phyloP scores from a whole-genome alignment of 2,888 invertebrate genomes.

The Myopa tessellatipennis region DNA sequence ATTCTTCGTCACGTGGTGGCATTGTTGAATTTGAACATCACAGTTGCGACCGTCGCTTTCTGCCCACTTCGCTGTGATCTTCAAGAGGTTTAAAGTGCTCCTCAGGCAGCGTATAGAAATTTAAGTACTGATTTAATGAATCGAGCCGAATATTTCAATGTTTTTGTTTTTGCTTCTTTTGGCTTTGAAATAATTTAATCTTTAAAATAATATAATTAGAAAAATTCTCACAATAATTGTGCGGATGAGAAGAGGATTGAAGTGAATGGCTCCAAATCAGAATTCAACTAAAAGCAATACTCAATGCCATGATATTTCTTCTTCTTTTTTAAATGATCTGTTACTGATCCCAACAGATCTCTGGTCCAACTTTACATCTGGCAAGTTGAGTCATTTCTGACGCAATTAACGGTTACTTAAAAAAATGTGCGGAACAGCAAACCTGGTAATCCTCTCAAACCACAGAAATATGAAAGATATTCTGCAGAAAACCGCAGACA shows the following conservation, averaged over 20 bases:
- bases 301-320: too few relatives aligned
- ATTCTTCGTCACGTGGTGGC: slow-evolving; percentile 3
- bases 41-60: background rate
- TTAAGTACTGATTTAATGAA: background rate
- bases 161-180: too few relatives aligned
- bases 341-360: too few relatives aligned
- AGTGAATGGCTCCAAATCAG: background rate
- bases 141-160: background rate
- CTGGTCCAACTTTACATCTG: too few relatives aligned
- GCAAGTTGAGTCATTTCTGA: too few relatives aligned
- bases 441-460: background rate
- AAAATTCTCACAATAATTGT: background rate
- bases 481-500: background rate
- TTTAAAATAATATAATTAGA: too few relatives aligned
- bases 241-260: background rate
- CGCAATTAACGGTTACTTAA: too few relatives aligned
- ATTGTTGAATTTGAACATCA: background rate
- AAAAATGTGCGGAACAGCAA: too few relatives aligned
- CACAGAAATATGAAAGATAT: background rate
- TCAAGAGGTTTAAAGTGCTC: background rate
- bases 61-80: background rate
- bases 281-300: too few relatives aligned
- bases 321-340: too few relatives aligned
- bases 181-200: too few relatives aligned
- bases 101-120: background rate